Evolutionary conservation across 2,113 vertebrate genomes (phyloP).

Genomic region (Lota lota): DNA sequence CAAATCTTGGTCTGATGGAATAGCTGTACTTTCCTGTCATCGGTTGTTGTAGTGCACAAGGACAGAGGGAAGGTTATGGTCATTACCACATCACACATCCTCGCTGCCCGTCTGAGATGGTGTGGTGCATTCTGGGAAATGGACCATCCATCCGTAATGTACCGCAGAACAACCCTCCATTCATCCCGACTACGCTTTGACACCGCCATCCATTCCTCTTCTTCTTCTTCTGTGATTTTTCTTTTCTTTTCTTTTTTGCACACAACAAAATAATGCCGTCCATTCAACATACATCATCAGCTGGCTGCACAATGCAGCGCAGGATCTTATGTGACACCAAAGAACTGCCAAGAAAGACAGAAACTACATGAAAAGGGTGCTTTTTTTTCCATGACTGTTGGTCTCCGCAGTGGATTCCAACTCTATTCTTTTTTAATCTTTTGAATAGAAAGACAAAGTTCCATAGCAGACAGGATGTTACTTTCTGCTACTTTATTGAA

Average conservation of each 20-base stretch:
- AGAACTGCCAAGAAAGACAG: neutral
- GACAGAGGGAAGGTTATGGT: conserved; percentile 27
- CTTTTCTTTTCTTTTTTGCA: conserved; percentile 7
- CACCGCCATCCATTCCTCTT: conserved; percentile 34
- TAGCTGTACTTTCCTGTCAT: too few relatives aligned
- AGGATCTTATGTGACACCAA: neutral
- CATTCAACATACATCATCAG: conserved; percentile 17
- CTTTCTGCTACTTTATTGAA: too few relatives aligned
- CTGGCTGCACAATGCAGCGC: conserved; percentile 12
- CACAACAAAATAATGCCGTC: conserved; percentile 32
- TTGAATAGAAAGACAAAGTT: too few relatives aligned
- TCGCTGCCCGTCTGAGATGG: conserved; percentile 14
- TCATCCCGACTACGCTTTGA: conserved; percentile 29
- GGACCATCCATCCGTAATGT: conserved; percentile 29
- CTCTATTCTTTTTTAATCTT: too few relatives aligned
- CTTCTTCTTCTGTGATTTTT: conserved; percentile 11
- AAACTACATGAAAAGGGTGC: neutral
- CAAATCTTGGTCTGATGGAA: too few relatives aligned
- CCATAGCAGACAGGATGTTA: too few relatives aligned
- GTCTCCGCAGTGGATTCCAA: too few relatives aligned
- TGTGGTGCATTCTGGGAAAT: conserved; percentile 7
- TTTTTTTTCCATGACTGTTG: too few relatives aligned
- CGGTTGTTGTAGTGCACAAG: conserved; percentile 12
- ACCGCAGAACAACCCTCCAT: conserved; percentile 20
- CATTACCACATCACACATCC: conserved; percentile 34